Conservation (phyloP, 1,140 invertebrate species). For the Panulirus ornatus region DNA sequence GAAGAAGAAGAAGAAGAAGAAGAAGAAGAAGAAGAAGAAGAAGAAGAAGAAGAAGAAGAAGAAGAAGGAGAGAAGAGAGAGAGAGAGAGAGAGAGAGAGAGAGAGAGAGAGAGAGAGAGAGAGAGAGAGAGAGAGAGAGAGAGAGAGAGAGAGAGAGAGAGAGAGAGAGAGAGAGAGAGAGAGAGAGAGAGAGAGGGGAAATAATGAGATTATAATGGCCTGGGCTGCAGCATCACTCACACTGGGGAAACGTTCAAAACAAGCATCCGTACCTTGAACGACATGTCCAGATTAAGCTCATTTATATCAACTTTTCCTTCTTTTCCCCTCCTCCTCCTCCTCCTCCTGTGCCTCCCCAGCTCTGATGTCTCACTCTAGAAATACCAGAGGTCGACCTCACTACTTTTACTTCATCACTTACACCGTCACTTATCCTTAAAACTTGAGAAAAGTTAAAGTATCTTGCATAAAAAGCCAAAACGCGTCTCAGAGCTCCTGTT, state of each 20-base stretch:
- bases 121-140: not conserved
- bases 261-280: not conserved
- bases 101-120: not conserved
- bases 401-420: not conserved
- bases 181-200: slow-evolving; percentile 51
- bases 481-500: not conserved
- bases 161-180: slow-evolving; percentile 51
- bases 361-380: not conserved
- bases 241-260: not conserved
- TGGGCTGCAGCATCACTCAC: not conserved
- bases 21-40: not conserved
- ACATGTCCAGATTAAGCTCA: slow-evolving; percentile 9
- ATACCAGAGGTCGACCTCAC: not conserved
- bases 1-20: not conserved
- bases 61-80: not conserved
- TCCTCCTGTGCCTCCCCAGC: not conserved
- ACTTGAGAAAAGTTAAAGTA: not conserved
- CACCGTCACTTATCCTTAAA: not conserved
- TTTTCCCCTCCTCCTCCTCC: not conserved
- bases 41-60: not conserved
- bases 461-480: not conserved
- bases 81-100: not conserved
- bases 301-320: not conserved
- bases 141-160: slow-evolving; percentile 14
- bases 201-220: slow-evolving; percentile 46